phyloP scores from a whole-genome alignment of 1,140 invertebrate genomes.

The Drosophila sechellia region DNA sequence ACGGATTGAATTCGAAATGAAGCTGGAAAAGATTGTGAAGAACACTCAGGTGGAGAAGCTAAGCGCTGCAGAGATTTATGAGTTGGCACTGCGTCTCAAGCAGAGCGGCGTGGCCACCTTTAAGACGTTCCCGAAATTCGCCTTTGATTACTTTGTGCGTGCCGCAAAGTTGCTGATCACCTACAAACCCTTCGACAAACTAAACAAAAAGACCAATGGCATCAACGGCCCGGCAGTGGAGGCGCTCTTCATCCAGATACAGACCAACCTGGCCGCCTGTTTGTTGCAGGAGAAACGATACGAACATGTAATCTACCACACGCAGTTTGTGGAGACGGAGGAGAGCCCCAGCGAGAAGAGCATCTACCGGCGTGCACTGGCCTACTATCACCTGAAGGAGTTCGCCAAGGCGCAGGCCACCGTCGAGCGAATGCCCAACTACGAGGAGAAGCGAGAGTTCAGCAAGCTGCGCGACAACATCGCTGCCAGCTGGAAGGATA shows the following conservation, averaged over 20 bases:
- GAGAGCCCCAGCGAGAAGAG: constrained; percentile 73
- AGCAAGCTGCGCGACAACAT: constrained; percentile 66
- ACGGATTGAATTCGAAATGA: constrained; percentile 55
- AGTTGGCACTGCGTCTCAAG: constrained; percentile 64
- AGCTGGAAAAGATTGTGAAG: constrained; percentile 56
- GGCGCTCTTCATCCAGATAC: constrained; percentile 68
- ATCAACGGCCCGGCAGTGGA: constrained; percentile 53
- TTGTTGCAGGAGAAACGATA: constrained; percentile 75
- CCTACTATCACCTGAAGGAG: constrained; percentile 72
- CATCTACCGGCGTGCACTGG: constrained; percentile 75
- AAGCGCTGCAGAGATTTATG: constrained; percentile 57
- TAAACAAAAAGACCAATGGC: constrained; percentile 56
- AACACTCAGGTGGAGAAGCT: constrained; percentile 63
- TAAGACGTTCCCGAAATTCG: constrained; percentile 77
- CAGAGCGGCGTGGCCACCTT: constrained; percentile 80
- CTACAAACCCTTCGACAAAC: constrained; percentile 72
- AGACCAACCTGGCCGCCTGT: constrained; percentile 80
- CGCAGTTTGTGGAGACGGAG: constrained; percentile 69
- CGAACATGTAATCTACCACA: constrained; percentile 81
- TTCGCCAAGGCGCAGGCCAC: constrained; percentile 72
- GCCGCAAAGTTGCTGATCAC: constrained; percentile 79
- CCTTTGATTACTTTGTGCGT: constrained; percentile 76
- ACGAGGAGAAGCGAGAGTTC: constrained; percentile 77
- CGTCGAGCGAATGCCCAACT: constrained; percentile 68
- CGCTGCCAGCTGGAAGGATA: constrained; percentile 62